Evolutionary conservation across 2,113 vertebrate species (phyloP), one percentile per base, ranked within the genome.

Genomic region (Ctenodactylus gundi): DNA sequence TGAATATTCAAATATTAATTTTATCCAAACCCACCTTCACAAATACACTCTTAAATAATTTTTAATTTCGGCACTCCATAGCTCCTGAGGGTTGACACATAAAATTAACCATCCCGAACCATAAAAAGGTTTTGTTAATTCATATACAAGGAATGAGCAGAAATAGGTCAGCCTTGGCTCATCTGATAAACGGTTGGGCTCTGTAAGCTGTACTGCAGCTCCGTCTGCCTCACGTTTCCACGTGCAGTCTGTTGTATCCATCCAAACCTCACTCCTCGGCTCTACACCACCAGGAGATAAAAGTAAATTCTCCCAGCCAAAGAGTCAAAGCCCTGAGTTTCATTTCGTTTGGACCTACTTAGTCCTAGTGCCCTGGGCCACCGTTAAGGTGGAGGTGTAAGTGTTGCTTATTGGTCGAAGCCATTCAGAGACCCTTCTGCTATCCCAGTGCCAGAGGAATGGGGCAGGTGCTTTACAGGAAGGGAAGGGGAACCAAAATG

Each of bases 281-380:
- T 67, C 4, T 17, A 31, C 3, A 67, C 10, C 17, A 27, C 21
- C 1, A n/a, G 49, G 6, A 36, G 27, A 1, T 8, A 8, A 1
- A 31, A 31, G 55, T 13, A 60, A 27, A 31, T 17, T 18, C 17
- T 21, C 34, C 23, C 14, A 39, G 7, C 0, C 34, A 67, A 29
- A 64, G 25, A 81, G 62, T 44, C 60, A 55, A 39, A 23, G 11
- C 9, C 18, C 17, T 80, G 9, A 7, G n/a, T 93, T 85, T 49
- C 20, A 65, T 70, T 95, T n/a, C 53, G 2, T 4, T 36, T 68
- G 15, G n/a, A 15, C 10, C 13, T 53, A 55, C 34, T 82, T 34
- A 11, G 8, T 8, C 7, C 46, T 53, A 41, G 23, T 25, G 10
- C 8, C n/a, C 13, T 57, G 18, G n/a, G 25, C 6, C 44, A 23